Base-by-base conservation (phyloP, 1,140 invertebrate genomes). In the Musca vetustissima region DNA sequence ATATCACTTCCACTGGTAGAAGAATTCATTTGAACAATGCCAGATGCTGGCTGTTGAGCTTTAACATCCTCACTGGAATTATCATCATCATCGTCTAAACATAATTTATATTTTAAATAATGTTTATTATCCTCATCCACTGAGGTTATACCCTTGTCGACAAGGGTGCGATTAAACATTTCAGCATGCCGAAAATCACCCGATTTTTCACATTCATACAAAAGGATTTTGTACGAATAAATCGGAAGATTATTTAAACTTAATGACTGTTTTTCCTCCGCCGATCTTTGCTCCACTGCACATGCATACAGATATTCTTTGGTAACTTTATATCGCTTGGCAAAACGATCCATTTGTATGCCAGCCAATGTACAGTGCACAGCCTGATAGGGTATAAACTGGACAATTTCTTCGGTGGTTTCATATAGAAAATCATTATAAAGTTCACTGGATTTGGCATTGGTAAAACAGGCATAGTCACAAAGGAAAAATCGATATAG, bases 391-490 rank as follows among this genome's bases (percentile, higher is more conserved):
- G 70, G 67, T 22, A 43, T 71, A 48, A 67, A 71, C 7, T 61
- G 48, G 14, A 67, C 50, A 25, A 71, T 71, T 64, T 69, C 55
- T 2, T 67, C 14, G 4, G 48, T 67, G n/a, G 64, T 71, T 28
- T 53, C 43, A 53, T 69, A 69, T 2, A 71, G 28, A 49, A 67
- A 70, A 64, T 70, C 69, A 28, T 67, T 67, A 21, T 67, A 70
- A 32, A 70, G 24, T n/a, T 71, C 61, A 7, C 59, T 24, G 9
- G 24, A 8, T 43, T 59, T 57, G 9, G 36, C 67, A 22, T 49
- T 69, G 1, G 64, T 21, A 22, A 71, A 71, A 17, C 64, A 61
- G 1, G 67, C 70, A 25, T 61, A 67, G 49, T 71, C 70, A 48
- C 67, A 67, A 2, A 71, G 21, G 52, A 71, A 71, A 32, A 71